Evolutionary conservation across 2,113 vertebrate species (phyloP), one percentile per base, ranked within the genome.

Genomic region (Microtus oregoni): DNA sequence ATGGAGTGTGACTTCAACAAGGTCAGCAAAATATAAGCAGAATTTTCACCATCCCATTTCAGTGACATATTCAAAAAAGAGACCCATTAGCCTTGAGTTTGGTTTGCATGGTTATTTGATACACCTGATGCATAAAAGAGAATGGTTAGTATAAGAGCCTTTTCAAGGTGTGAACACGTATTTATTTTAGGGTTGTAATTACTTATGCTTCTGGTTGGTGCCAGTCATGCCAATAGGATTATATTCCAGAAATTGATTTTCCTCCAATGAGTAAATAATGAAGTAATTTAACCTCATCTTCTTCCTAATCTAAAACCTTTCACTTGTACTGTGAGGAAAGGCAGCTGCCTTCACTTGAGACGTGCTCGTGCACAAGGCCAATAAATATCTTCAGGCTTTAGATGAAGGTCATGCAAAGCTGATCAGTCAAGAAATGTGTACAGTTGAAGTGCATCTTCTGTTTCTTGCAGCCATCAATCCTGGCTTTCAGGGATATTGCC

Each of bases 151-250:
- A 44, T 88, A 79, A 90, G 63, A 95, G 94, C 96, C 96, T 98
- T 98, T 97, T 98, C 97, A 98, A 90, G 97, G 96, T 90, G 97
- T 97, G 96, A 96, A 93, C 44, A 52, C 11, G 97, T 98, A 97
- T 98, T 98, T 98, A 97, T 98, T 98, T 98, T 97, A 96, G 72
- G 97, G 87, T 96, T 97, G 70, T 93, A 97, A 98, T 96, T 98
- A 95, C 97, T 98, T 98, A 86, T 97, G 79, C 77, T 98, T 63
- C 47, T 98, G 92, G 55, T 95, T 22, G 68, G 94, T 95, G 90
- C 86, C 97, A 95, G 93, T 96, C 98, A 98, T 97, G 97, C 98
- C 98, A 98, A 97, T 92, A 98, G 87, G 94, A 97, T 98, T 98
- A 96, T 98, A 96, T 97, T 98, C 96, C 96, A 98, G 94, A 77